phyloP scores from a whole-genome alignment of 2,113 vertebrate species.

The Thymallus thymallus region DNA sequence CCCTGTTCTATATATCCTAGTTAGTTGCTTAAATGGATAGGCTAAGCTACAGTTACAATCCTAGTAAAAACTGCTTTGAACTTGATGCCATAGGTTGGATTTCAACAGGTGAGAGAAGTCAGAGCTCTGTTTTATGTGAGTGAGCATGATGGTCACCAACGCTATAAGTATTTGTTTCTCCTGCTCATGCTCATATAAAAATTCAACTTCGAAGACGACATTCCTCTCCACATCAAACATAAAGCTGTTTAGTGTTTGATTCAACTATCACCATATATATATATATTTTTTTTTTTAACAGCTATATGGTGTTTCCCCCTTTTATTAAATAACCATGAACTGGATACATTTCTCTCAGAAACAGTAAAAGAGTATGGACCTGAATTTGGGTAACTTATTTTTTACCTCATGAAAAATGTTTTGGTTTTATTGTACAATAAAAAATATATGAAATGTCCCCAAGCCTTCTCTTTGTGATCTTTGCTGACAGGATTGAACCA shows the following conservation, averaged over 20 bases:
- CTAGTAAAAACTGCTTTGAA: neutral
- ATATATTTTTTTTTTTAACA: too few species aligned
- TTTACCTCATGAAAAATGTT: neutral
- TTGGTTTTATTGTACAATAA: neutral
- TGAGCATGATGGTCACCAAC: neutral
- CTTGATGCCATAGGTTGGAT: constrained; percentile 79
- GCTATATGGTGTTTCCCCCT: too few species aligned
- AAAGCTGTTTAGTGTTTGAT: neutral
- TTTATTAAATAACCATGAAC: neutral
- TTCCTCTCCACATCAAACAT: neutral
- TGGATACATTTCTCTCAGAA: constrained; percentile 22
- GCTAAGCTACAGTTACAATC: too few species aligned
- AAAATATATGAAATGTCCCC: neutral
- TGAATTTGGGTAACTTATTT: constrained; percentile 25
- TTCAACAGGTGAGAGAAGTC: constrained; percentile 96
- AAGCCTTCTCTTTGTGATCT: neutral
- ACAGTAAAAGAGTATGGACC: neutral
- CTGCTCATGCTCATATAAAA: neutral
- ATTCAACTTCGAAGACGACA: neutral
- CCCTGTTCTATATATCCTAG: too few species aligned
- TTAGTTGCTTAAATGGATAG: neutral
- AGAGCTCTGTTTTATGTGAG: constrained; percentile 60
- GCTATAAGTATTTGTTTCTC: constrained; percentile 12
- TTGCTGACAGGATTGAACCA: neutral
- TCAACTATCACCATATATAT: neutral